Evolutionary conservation across 2,113 vertebrate genomes (phyloP).

Genomic region (Haemorhous mexicanus): DNA sequence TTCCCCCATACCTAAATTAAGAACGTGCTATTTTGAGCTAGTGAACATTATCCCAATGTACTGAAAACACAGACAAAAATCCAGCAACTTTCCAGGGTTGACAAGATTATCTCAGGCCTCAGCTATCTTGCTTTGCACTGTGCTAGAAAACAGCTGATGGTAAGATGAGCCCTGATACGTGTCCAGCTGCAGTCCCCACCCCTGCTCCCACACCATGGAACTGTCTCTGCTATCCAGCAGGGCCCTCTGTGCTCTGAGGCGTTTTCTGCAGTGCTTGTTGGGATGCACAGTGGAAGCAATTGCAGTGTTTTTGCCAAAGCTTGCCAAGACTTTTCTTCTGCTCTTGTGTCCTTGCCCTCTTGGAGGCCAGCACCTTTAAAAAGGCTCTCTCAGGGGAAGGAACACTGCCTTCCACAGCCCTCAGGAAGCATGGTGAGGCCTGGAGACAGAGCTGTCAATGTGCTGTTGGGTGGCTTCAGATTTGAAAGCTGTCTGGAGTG

Average conservation of each 20-base stretch:
- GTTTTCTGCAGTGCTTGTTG: background rate
- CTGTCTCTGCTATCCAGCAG: background rate
- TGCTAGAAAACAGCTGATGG: background rate
- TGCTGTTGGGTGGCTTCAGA: background rate
- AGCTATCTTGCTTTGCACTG: background rate
- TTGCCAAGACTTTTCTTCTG: background rate
- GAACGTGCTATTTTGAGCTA: background rate
- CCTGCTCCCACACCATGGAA: background rate
- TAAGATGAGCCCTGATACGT: background rate
- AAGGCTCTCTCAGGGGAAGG: background rate
- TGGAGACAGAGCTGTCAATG: accelerated
- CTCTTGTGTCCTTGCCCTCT: background rate
- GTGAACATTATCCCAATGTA: background rate
- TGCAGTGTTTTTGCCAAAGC: background rate
- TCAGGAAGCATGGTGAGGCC: background rate
- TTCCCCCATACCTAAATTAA: background rate
- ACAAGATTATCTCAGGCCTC: background rate
- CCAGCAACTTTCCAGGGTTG: background rate
- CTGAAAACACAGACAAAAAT: background rate
- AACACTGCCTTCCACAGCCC: background rate
- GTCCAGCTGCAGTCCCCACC: background rate
- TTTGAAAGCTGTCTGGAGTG: background rate
- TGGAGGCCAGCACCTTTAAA: background rate
- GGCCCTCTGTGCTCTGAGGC: background rate
- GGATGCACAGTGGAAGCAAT: background rate